Evolutionary conservation across 2,888 invertebrate genomes (phyloP).

Genomic region (Anaspis maculata): DNA sequence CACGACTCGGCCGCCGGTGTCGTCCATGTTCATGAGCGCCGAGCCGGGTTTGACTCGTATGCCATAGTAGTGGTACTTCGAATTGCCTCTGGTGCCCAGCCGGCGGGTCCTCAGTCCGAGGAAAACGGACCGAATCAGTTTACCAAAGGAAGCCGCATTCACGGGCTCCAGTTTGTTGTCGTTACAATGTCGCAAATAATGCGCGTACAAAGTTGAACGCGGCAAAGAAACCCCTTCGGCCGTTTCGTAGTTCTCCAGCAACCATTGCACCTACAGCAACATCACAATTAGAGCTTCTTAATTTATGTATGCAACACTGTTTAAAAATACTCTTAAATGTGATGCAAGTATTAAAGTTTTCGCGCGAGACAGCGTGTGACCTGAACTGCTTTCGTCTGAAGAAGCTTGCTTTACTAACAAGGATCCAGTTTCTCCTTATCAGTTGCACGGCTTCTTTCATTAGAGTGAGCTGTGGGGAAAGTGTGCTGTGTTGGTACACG

Average conservation of each 20-base stretch:
- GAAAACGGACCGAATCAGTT: slow-evolving; percentile 96
- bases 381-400: too few species aligned
- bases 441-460: too few species aligned
- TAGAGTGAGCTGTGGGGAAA: too few species aligned
- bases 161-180: slow-evolving; percentile 94
- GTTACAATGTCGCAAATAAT: slow-evolving; percentile 92
- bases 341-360: too few species aligned
- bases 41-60: slow-evolving; percentile 91
- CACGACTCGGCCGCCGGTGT: slow-evolving; percentile 30
- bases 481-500: too few species aligned
- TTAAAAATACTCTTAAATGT: too few species aligned
- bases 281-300: too few species aligned
- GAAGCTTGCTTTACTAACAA: too few species aligned
- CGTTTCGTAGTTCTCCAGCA: slow-evolving; percentile 96
- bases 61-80: slow-evolving; percentile 99
- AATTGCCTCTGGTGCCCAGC: slow-evolving; percentile 94
- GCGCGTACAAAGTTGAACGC: slow-evolving; percentile 91
- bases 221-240: slow-evolving; percentile 74
- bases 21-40: slow-evolving; percentile 53
- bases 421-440: too few species aligned
- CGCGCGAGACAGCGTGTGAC: too few species aligned
- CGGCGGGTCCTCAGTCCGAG: slow-evolving; percentile 89
- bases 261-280: slow-evolving; percentile 85
- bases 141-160: slow-evolving; percentile 99
- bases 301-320: too few species aligned